Base-by-base conservation (phyloP, 1,140 invertebrate genomes). In the Hestina assimilis region DNA sequence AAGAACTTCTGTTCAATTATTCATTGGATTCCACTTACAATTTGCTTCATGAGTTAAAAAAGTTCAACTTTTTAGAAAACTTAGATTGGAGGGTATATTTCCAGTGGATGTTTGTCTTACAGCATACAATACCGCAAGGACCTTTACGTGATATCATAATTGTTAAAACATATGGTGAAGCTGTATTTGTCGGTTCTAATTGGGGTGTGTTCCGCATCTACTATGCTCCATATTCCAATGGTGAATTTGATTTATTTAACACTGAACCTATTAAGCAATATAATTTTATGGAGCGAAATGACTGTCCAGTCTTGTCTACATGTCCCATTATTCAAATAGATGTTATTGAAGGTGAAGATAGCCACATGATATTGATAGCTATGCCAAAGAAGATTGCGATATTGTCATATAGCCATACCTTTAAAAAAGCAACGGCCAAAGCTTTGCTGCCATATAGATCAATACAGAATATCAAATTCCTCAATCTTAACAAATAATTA, bases 331-430 rank as follows among this genome's bases (percentile, higher is more conserved):
- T 83, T 6, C 53, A 73, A 40, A 66, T 83, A 14, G 82, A 85
- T 46, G 66, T 79, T 0, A 33, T 69, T 0, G 82, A 85, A 58
- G 41, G 33, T 0, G 63, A 72, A 20, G 65, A 75, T 7, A 77
- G 79, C 0, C 82, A 85, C 48, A 75, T 50, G 4, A 65, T 85
- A 0, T 33, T 80, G 4, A 69, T 82, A 1, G 79, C 67, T 0
- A 83, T 83, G 78, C 79, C 79, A 4, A 82, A 79, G 35, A 83
- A 83, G 48, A 66, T 85, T 12, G 79, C 69, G 0, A 43, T 80
- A 2, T 19, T 85, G 9, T 76, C 67, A 15, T 83, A 77, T 24
- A 61, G 11, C 6, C 79, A 85, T 31, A 61, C 54, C 40, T 31
- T 48, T 15, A 26, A 42, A 20, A 28, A 29, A 29, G 17, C 24